Evolutionary conservation across 1,140 invertebrate species (phyloP).

Genomic region (Neuroterus valhalla): DNA sequence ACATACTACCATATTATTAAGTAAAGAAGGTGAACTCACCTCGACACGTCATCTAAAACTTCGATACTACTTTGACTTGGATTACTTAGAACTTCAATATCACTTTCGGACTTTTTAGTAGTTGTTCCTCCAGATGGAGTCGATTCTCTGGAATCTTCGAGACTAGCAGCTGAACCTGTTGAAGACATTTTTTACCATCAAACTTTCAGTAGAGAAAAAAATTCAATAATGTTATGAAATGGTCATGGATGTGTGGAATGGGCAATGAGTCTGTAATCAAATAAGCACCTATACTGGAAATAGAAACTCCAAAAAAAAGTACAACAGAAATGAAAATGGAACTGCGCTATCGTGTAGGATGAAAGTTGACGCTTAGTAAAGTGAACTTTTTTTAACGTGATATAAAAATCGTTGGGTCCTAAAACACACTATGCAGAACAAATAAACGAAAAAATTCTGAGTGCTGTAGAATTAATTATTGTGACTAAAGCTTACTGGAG

Average conservation of each 20-base stretch:
- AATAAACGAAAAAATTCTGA: slow-evolving; percentile 32
- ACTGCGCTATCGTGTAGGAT: slow-evolving; percentile 24
- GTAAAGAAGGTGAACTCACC: slow-evolving; percentile 56
- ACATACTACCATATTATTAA: not conserved
- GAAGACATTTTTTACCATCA: not conserved
- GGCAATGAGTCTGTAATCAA: not conserved
- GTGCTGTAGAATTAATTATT: slow-evolving; percentile 62
- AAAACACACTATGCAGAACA: too few species aligned
- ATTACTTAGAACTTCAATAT: slow-evolving; percentile 81
- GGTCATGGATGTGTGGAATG: not conserved
- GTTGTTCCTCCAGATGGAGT: slow-evolving; percentile 71
- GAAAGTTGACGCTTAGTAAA: not conserved
- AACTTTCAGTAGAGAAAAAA: not conserved
- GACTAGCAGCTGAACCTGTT: slow-evolving; percentile 72
- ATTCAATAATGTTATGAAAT: not conserved
- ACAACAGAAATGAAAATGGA: slow-evolving; percentile 11
- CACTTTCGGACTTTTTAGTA: slow-evolving; percentile 76
- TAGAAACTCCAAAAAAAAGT: not conserved
- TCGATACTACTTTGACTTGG: slow-evolving; percentile 81
- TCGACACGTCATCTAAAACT: slow-evolving; percentile 76
- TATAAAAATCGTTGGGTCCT: not conserved
- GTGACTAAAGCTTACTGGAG: slow-evolving; percentile 72
- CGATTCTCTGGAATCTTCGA: slow-evolving; percentile 72
- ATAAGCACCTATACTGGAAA: not conserved
- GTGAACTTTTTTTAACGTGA: not conserved